A percentile compares a stretch with the other conserved stretches of the same genome.
These are phyloP conservation scores for Amblyjoppa proteus DNA, from an alignment of 2,888 invertebrate genomes.

Conservation along the genomic window DNA sequence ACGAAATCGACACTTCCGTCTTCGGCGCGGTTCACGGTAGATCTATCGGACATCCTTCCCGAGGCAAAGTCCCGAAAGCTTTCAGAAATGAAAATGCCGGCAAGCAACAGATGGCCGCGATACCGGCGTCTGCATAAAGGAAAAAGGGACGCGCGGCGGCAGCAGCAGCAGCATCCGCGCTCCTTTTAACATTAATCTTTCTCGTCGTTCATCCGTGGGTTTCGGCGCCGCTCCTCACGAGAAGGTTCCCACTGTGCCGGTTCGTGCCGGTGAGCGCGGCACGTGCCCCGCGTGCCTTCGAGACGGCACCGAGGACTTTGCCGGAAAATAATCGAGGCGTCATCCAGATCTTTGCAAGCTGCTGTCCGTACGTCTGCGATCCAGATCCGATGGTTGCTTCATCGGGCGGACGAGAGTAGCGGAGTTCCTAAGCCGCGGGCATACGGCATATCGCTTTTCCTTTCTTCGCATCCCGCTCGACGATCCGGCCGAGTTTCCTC, in stretches of 20 bases:
- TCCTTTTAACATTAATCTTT: conserved; percentile 4
- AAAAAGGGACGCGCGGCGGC: conserved; percentile 56
- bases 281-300: conserved; percentile 47
- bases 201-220: conserved; percentile 21
- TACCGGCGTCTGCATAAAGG: conserved; percentile 26
- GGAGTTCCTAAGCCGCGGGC: conserved; percentile 22
- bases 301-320: neutral
- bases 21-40: neutral
- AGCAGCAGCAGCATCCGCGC: conserved; percentile 61
- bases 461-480: conserved; percentile 39
- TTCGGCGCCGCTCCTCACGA: neutral
- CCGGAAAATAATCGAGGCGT: conserved; percentile 14
- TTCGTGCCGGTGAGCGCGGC: conserved; percentile 24
- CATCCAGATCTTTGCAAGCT: conserved; percentile 27
- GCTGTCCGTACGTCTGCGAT: conserved; percentile 34
- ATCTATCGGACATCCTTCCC: neutral
- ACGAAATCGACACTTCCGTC: conserved; percentile 50
- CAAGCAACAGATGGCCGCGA: conserved; percentile 73
- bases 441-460: conserved; percentile 62
- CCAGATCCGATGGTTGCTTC: conserved; percentile 13
- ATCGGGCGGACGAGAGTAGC: neutral
- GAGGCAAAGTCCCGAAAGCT: conserved; percentile 46
- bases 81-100: conserved; percentile 70
- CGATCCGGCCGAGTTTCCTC: conserved; percentile 49
- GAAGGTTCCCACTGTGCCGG: conserved; percentile 19